Conservation (phyloP, 2,113 vertebrate genomes). For the Kryptolebias marmoratus region DNA sequence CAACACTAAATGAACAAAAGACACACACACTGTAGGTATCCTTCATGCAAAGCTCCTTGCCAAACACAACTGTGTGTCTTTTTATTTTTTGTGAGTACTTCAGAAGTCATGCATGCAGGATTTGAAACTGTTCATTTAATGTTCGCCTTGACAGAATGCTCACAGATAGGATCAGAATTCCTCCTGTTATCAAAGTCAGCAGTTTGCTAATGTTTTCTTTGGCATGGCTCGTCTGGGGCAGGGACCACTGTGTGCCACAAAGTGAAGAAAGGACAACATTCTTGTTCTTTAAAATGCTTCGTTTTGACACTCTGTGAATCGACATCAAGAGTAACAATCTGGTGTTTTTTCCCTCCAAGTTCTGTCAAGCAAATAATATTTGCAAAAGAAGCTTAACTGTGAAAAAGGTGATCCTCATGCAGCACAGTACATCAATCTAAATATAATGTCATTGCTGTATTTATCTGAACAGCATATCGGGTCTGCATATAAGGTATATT, state of each 20-base stretch:
- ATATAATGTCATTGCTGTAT: too few species aligned
- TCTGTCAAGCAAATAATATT: neutral
- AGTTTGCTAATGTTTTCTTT: constrained; percentile 68
- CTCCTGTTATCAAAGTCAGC: constrained; percentile 66
- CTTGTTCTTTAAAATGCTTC: constrained; percentile 5
- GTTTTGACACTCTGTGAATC: constrained; percentile 27
- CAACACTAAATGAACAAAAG: constrained; percentile 56
- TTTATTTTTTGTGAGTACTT: neutral
- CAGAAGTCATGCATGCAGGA: constrained; percentile 40
- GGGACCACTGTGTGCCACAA: constrained; percentile 45
- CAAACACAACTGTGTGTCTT: neutral
- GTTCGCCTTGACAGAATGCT: constrained; percentile 34
- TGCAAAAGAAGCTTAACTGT: too few species aligned
- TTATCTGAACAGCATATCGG: neutral
- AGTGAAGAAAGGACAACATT: constrained; percentile 64
- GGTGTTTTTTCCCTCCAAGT: constrained; percentile 35
- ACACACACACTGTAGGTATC: constrained; percentile 11
- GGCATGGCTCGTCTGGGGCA: constrained; percentile 35
- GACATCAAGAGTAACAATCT: constrained; percentile 28
- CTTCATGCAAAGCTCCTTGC: constrained; percentile 2
- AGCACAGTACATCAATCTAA: too few species aligned
- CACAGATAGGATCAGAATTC: constrained; percentile 51
- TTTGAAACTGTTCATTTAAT: constrained; percentile 33
- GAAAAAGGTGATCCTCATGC: too few species aligned
- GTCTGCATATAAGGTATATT: neutral